Percentiles rank a stretch among this genome's conserved stretches.
phyloP scores from a whole-genome alignment of 2,797 vertebrate species.

The Manis crassicaudata region DNA sequence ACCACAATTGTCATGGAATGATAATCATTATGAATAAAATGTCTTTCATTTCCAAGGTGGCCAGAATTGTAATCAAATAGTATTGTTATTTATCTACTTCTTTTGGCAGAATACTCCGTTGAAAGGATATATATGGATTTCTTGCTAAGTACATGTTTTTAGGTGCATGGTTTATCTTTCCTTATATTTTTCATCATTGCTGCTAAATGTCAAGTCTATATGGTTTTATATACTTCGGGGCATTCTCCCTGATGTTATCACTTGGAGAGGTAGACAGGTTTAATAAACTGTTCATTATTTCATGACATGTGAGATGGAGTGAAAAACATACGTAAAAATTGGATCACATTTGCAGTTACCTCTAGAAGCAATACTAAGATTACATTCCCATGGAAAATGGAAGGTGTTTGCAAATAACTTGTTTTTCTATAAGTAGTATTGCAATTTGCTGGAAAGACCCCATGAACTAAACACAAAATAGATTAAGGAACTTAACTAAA shows the following conservation, averaged over 20 bases:
- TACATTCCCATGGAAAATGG: slow-evolving; percentile 70
- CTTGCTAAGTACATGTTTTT: background rate
- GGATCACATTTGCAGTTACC: background rate
- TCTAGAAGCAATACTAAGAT: slow-evolving; percentile 41
- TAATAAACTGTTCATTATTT: slow-evolving; percentile 30
- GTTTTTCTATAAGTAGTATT: slow-evolving; percentile 33
- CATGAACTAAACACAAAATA: slow-evolving; percentile 51
- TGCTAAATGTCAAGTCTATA: background rate
- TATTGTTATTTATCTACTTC: background rate
- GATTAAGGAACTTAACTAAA: slow-evolving; percentile 40
- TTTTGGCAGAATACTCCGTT: background rate
- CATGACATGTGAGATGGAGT: background rate
- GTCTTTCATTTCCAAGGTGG: background rate
- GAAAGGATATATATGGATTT: background rate
- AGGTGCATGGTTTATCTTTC: background rate
- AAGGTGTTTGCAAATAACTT: slow-evolving; percentile 68
- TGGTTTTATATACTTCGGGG: background rate
- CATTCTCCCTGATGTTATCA: background rate
- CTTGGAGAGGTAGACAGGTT: background rate
- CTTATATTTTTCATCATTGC: background rate
- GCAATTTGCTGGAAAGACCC: slow-evolving; percentile 55
- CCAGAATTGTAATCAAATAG: background rate
- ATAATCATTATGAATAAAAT: background rate
- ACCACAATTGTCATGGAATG: background rate
- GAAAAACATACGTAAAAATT: background rate